These are phyloP conservation scores for Pseudomyrmex cubaensis DNA, from an alignment of 1,140 invertebrate species.

Conservation along the genomic window DNA sequence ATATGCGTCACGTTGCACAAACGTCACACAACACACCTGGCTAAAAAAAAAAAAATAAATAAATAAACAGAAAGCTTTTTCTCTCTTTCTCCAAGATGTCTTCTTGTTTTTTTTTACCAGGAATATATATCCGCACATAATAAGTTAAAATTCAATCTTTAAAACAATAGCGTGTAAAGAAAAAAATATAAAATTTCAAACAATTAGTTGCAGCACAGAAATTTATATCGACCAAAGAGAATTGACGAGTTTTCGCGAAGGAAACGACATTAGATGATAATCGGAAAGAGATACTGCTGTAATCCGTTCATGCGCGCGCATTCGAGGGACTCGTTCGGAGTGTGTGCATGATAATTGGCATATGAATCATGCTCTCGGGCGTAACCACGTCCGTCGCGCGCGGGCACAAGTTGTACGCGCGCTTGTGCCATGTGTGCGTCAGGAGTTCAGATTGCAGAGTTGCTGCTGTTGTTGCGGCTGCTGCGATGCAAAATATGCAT, in stretches of 20 bases:
- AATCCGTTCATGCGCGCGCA: slow-evolving; percentile 6
- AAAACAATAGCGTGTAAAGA: neutral
- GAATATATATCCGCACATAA: neutral
- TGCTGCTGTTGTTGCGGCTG: slow-evolving; percentile 30
- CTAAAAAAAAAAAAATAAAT: neutral
- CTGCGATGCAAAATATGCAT: slow-evolving; percentile 76
- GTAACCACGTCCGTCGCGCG: slow-evolving; percentile 63
- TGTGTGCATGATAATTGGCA: slow-evolving; percentile 80
- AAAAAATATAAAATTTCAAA: neutral
- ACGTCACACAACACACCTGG: neutral
- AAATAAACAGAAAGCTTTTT: neutral
- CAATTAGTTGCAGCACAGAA: neutral
- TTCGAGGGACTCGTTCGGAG: slow-evolving; percentile 65
- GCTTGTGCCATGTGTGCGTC: slow-evolving; percentile 58
- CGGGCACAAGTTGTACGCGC: slow-evolving; percentile 36
- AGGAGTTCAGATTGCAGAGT: slow-evolving; percentile 24
- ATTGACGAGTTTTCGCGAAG: neutral
- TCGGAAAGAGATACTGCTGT: slow-evolving; percentile 27
- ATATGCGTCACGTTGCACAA: slow-evolving; percentile 25
- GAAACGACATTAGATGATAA: slow-evolving; percentile 6
- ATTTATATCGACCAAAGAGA: neutral
- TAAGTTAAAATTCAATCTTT: neutral
- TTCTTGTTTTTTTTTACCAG: neutral
- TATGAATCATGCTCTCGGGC: slow-evolving; percentile 81
- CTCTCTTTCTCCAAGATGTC: neutral